These are phyloP conservation scores for Arizona elegans DNA, from an alignment of 2,113 vertebrate species.

Conservation along the genomic window DNA sequence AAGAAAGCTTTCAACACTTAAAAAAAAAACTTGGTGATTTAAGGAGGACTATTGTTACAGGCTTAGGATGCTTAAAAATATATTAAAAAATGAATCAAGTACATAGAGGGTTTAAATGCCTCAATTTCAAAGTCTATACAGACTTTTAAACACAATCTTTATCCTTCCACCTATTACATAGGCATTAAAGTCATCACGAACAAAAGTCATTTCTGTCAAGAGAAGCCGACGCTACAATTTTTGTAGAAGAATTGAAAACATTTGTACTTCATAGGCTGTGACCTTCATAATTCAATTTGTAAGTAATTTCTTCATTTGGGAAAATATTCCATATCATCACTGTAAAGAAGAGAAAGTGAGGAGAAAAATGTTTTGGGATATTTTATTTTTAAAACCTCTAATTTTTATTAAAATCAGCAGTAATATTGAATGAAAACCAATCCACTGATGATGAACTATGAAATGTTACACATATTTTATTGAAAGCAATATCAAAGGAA, in stretches of 20 bases:
- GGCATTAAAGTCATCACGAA: constrained; percentile 38
- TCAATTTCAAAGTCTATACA: constrained; percentile 45
- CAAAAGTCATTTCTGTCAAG: constrained; percentile 43
- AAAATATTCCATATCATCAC: constrained; percentile 57
- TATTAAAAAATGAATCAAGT: not conserved
- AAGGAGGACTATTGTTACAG: constrained; percentile 39
- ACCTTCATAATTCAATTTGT: constrained; percentile 65
- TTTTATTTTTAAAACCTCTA: constrained; percentile 53
- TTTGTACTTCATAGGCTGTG: constrained; percentile 45
- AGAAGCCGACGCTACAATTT: constrained; percentile 40
- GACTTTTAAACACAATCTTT: constrained; percentile 43
- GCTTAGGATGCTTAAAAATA: constrained; percentile 31
- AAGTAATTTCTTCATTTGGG: constrained; percentile 60
- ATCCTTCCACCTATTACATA: constrained; percentile 34
- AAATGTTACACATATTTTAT: constrained; percentile 64
- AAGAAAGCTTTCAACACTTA: constrained; percentile 49
- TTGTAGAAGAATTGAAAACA: constrained; percentile 51
- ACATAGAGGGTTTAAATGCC: constrained; percentile 26
- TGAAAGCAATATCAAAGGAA: constrained; percentile 52
- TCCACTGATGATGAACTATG: constrained; percentile 70
- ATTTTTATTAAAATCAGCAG: constrained; percentile 70
- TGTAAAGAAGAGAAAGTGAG: constrained; percentile 61
- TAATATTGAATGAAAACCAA: constrained; percentile 62
- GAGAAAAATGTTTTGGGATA: constrained; percentile 42
- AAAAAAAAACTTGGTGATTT: constrained; percentile 43